Percentiles rank a stretch among this genome's conserved stretches.
Conservation (phyloP, 2,888 invertebrate species). For the Nasonovia ribisnigri region DNA sequence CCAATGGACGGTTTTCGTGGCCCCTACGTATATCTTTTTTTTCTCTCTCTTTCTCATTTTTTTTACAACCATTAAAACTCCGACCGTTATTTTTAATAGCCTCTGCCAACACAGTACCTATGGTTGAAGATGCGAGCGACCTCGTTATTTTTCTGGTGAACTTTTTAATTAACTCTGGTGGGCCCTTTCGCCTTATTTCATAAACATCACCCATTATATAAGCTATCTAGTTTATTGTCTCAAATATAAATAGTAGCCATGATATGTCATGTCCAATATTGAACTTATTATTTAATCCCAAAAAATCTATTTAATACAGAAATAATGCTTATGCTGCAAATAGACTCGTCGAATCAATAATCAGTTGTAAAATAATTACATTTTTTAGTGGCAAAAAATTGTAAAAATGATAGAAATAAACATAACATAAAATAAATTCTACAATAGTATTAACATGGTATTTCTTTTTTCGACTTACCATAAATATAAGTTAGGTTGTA, state of each 20-base stretch:
- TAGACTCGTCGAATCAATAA: not conserved
- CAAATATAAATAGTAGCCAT: not conserved
- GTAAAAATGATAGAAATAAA: not conserved
- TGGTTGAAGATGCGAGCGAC: constrained; percentile 11
- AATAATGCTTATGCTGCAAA: not conserved
- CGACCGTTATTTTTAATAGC: constrained; percentile 63
- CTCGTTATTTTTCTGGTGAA: constrained; percentile 50
- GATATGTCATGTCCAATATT: not conserved
- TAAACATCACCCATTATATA: not conserved
- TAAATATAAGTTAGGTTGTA: not conserved
- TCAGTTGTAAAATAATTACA: not conserved
- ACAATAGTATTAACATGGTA: not conserved
- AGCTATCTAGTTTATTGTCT: not conserved
- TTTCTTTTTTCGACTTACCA: not conserved
- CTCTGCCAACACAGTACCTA: constrained; percentile 26
- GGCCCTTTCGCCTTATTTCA: constrained; percentile 18
- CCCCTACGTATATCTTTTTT: constrained; percentile 29
- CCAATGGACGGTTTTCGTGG: constrained; percentile 49
- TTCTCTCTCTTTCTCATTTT: not conserved
- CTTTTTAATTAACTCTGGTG: constrained; percentile 62
- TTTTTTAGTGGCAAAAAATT: not conserved
- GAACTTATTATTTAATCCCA: not conserved
- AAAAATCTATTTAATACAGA: not conserved
- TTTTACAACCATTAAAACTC: constrained; percentile 59
- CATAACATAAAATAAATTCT: not conserved